phyloP scores from a whole-genome alignment of 2,797 vertebrate genomes.

The Rhincodon typus region DNA sequence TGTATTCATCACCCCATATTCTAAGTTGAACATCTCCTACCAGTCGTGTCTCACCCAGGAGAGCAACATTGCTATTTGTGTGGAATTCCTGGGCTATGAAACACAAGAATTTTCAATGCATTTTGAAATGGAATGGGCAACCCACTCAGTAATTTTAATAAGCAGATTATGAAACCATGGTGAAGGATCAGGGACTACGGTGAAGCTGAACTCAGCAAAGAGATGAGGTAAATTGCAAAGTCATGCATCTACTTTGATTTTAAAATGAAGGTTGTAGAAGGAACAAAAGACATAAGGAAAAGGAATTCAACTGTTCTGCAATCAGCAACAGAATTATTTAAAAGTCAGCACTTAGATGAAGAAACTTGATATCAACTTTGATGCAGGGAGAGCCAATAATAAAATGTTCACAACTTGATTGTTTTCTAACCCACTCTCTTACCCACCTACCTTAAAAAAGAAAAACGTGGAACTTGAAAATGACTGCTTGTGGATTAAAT shows the following conservation, averaged over 20 bases:
- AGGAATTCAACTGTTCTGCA: neutral
- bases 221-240: neutral
- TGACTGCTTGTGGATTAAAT: neutral
- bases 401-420: neutral
- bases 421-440: neutral
- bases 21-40: no score
- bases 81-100: no score
- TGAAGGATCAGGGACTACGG: neutral
- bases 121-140: neutral
- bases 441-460: neutral
- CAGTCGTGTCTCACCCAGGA: no score
- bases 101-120: neutral
- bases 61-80: no score
- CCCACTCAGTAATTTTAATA: neutral
- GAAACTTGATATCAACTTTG: neutral
- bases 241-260: neutral
- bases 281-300: neutral
- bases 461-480: neutral
- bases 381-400: neutral
- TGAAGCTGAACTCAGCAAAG: neutral
- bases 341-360: neutral
- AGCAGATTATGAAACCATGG: neutral
- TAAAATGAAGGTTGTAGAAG: neutral
- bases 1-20: no score
- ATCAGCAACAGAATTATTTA: neutral